These are phyloP conservation scores for Chlorodrepanis virens DNA, from an alignment of 2,113 vertebrate species.

Conservation along the genomic window DNA sequence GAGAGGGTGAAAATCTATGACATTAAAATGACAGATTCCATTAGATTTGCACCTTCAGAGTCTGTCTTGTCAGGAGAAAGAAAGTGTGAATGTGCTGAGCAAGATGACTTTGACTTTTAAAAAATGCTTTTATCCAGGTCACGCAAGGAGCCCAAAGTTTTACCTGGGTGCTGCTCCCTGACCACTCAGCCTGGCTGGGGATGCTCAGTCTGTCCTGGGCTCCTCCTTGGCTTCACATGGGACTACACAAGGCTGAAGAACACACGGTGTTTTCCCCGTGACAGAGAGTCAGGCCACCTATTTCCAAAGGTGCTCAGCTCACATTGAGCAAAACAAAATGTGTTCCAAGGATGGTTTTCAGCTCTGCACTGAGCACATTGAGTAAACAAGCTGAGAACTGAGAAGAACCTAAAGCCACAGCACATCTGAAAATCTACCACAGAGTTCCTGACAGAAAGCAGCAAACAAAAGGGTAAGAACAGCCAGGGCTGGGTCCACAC, in stretches of 20 bases:
- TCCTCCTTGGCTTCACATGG: neutral
- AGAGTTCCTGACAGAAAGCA: neutral
- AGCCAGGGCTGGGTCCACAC: neutral
- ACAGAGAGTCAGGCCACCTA: neutral
- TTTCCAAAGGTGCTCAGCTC: neutral
- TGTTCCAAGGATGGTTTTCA: neutral
- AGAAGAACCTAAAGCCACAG: neutral
- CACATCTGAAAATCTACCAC: neutral
- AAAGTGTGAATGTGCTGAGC: constrained; percentile 72
- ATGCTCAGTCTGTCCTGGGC: neutral
- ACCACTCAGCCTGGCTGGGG: neutral
- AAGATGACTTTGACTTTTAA: constrained; percentile 59
- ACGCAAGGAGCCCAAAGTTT: constrained; percentile 31
- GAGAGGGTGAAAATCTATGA: constrained; percentile 12
- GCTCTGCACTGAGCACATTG: neutral
- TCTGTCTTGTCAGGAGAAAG: constrained; percentile 40
- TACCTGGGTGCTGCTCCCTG: neutral
- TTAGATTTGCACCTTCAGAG: constrained; percentile 69
- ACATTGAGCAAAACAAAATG: neutral
- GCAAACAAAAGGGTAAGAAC: neutral
- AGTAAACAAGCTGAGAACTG: neutral
- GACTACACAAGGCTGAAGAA: accelerated
- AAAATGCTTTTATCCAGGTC: constrained; percentile 48
- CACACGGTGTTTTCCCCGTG: accelerated
- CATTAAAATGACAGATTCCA: constrained; percentile 60